Base-by-base conservation (phyloP, 2,113 vertebrate species). In the Cyphomyrus plagiostoma region DNA sequence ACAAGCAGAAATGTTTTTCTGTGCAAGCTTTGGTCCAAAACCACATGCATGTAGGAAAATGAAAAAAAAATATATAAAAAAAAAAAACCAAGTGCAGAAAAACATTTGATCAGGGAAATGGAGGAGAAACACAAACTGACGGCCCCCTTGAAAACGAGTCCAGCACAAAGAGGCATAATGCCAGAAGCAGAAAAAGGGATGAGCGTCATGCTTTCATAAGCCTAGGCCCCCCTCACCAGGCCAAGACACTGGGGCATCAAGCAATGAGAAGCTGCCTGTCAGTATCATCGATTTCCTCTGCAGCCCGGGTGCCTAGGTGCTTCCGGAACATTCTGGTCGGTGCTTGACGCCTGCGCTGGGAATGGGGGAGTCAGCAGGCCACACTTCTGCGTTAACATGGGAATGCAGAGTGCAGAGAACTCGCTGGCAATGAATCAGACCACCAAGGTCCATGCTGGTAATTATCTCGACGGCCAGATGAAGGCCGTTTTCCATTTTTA, bases 401-500 rank as follows among this genome's bases (percentile, higher is more conserved):
- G 30, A 77, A 56, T 4, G 30, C n/a, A 23, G 52, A 39, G 26
- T 13, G 49, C 8, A 21, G 46, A 70, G 77, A 88, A 70, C 30
- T 23, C 50, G 45, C 45, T 45, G 53, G 30, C 42, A 90, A 89
- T 91, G 77, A 23, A 70, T 52, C 30, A 88, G 90, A 48, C 53
- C 90, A 88, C 84, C 90, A 3, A 66, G 88, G 88, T 62, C 80
- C 90, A 84, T 15, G 52, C 49, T 62, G n/a, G 91, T 93, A 91
- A 93, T 93, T 93, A 92, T 93, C 92, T 92, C 84, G 91, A 90
- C 91, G 49, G 89, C 70, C 48, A 88, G 49, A 90, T 35, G 82
- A 93, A 86, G 89, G 66, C 89, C 46, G 91, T 93, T 93, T 92
- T 93, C 45, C 88, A 89, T 92, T 88, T 92, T 91, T 92, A 92